These are phyloP conservation scores for Mythimna albipuncta DNA, from an alignment of 2,888 invertebrate species.

Conservation along the genomic window DNA sequence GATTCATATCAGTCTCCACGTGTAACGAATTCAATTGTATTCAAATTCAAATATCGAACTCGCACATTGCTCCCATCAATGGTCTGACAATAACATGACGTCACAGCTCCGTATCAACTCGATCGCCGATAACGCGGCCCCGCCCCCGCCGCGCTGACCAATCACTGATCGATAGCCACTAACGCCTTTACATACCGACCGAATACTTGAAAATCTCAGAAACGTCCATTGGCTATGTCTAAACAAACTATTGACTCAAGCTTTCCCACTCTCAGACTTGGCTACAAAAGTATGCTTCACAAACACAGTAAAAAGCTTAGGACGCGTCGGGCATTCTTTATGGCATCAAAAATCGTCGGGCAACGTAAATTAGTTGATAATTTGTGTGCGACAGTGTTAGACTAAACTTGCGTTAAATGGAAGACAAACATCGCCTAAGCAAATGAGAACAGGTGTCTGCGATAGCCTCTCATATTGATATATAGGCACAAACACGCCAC, in stretches of 20 bases:
- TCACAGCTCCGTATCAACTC: conserved; percentile 66
- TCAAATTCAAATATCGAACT: conserved; percentile 61
- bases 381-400: conserved; percentile 86
- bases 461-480: conserved; percentile 84
- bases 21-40: conserved; percentile 56
- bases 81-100: conserved; percentile 77
- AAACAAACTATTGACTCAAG: conserved; percentile 62
- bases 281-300: conserved; percentile 62
- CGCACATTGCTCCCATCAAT: conserved; percentile 47
- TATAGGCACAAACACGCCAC: conserved; percentile 78
- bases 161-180: conserved; percentile 87
- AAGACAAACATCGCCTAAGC: conserved; percentile 88
- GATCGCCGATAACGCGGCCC: conserved; percentile 80
- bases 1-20: conserved; percentile 36
- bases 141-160: conserved; percentile 84
- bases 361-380: conserved; percentile 89
- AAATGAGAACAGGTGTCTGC: conserved; percentile 89
- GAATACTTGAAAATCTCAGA: conserved; percentile 63
- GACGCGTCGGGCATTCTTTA: conserved; percentile 75
- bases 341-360: conserved; percentile 81
- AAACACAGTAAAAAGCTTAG: conserved; percentile 83
- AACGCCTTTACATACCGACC: conserved; percentile 67
- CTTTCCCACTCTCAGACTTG: conserved; percentile 53
- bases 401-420: conserved; percentile 89
- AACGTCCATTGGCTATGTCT: conserved; percentile 60